Conservation (phyloP, 1,140 invertebrate species). For the Acyrthosiphon pisum region DNA sequence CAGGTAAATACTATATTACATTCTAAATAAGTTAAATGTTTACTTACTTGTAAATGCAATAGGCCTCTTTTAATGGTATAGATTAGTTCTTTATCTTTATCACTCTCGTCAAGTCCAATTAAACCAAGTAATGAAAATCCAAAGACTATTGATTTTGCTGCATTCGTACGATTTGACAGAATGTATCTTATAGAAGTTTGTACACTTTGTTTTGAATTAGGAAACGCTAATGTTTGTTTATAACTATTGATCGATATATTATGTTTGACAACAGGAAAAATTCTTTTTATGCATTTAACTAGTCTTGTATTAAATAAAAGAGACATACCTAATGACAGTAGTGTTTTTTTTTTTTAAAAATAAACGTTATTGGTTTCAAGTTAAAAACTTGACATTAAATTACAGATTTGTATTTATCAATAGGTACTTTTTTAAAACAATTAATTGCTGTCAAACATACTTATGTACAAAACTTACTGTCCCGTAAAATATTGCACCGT, state of each 20-base stretch:
- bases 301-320: neutral
- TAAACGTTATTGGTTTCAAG: neutral
- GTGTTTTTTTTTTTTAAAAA: neutral
- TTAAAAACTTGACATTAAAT: neutral
- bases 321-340: neutral
- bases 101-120: constrained; percentile 64
- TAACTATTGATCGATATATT: neutral
- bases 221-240: neutral
- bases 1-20: neutral
- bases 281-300: neutral
- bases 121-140: constrained; percentile 55
- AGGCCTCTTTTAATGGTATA: constrained; percentile 77
- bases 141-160: neutral
- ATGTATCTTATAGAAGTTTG: neutral
- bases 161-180: neutral
- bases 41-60: constrained; percentile 69
- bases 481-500: neutral
- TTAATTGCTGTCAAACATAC: neutral
- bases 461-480: neutral
- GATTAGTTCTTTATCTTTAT: constrained; percentile 74
- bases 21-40: neutral
- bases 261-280: neutral
- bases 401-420: neutral
- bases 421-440: neutral
- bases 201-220: neutral